Evolutionary conservation across 2,888 invertebrate genomes (phyloP).

Genomic region (Volucella bombylans): DNA sequence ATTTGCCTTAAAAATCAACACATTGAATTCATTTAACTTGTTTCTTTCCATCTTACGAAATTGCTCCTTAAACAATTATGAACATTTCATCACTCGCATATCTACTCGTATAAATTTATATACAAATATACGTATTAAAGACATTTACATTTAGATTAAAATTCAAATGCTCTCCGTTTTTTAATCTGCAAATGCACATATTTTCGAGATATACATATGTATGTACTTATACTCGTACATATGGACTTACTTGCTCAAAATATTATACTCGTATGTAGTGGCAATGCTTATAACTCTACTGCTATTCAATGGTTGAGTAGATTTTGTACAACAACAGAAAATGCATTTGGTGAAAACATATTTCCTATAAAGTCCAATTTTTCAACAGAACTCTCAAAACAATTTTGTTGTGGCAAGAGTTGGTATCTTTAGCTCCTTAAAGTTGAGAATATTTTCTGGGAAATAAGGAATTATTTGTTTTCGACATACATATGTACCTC

Average conservation of each 20-base stretch:
- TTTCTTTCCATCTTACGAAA: no score
- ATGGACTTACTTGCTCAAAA: constrained; percentile 7
- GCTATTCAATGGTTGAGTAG: constrained; percentile 61
- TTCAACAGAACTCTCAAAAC: constrained; percentile 42
- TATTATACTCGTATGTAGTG: constrained; percentile 44
- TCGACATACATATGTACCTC: neutral
- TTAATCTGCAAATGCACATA: constrained; percentile 42
- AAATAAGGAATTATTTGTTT: no score
- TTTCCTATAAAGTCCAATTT: constrained; percentile 53
- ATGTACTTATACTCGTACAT: neutral
- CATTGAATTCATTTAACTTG: no score
- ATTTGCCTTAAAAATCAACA: no score
- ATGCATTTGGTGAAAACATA: constrained; percentile 50
- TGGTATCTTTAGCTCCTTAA: neutral
- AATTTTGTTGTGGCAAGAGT: constrained; percentile 1
- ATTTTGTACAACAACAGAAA: constrained; percentile 37
- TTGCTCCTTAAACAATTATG: no score
- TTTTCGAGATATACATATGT: neutral
- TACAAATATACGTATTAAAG: constrained; percentile 5
- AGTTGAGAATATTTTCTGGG: neutral
- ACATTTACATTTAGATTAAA: constrained; percentile 70
- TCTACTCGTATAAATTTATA: neutral
- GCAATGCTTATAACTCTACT: constrained; percentile 56
- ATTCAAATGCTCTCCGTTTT: constrained; percentile 30
- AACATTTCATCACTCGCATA: no score